Conservation (phyloP, 2,113 vertebrate species). For the Drymodes brunneopygia region DNA sequence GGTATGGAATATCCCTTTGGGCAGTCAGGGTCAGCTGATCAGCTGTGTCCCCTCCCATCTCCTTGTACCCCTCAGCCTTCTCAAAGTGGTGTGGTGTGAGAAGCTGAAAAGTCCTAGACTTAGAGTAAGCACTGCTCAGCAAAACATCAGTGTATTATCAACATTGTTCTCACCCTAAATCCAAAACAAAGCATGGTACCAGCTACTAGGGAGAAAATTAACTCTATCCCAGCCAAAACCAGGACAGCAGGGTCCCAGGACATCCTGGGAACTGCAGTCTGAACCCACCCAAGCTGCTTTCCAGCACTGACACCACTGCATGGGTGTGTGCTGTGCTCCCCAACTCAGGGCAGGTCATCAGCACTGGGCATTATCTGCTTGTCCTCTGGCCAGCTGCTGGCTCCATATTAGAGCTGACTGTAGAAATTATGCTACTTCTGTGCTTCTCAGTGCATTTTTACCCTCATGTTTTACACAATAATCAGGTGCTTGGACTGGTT, state of each 20-base stretch:
- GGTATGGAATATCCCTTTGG: not conserved
- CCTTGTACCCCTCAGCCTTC: not conserved
- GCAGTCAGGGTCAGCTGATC: not conserved
- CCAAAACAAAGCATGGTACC: not conserved
- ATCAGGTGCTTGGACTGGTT: not conserved
- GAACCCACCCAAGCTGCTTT: not conserved
- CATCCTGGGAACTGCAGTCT: not conserved
- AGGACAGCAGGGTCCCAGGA: not conserved
- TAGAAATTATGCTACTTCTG: not conserved
- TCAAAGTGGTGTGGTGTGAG: not conserved
- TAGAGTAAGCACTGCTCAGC: not conserved
- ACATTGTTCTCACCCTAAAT: not conserved
- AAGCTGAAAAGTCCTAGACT: not conserved
- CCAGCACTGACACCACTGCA: fast-evolving
- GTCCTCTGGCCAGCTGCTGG: not conserved
- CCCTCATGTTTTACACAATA: not conserved
- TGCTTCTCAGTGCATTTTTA: not conserved
- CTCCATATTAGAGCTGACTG: not conserved
- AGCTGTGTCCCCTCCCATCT: not conserved
- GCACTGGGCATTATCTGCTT: not conserved
- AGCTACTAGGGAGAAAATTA: not conserved
- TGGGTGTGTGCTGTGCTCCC: not conserved
- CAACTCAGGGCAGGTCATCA: not conserved
- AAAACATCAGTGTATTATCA: not conserved
- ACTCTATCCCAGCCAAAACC: not conserved